phyloP scores from a whole-genome alignment of 2,797 vertebrate genomes.

The Molossus alvarezi region DNA sequence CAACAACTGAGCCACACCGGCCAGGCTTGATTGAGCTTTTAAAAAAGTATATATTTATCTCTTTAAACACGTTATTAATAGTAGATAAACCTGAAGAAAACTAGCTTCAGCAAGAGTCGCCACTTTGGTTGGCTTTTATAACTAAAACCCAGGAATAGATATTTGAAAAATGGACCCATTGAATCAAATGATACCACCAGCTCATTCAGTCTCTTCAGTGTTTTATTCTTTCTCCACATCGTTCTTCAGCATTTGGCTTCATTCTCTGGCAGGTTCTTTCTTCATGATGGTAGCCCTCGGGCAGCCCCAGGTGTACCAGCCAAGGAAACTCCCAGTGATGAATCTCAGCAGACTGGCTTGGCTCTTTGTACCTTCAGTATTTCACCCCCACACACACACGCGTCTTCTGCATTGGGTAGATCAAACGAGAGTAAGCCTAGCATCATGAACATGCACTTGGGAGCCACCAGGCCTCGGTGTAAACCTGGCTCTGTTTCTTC shows the following conservation, averaged over 20 bases:
- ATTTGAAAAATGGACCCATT: not conserved
- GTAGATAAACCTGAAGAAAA: not conserved
- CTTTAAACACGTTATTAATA: conserved; percentile 30
- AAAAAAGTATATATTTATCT: not conserved
- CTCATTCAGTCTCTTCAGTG: not conserved
- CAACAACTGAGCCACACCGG: too few relatives aligned
- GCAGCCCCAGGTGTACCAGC: not conserved
- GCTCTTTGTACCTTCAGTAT: not conserved
- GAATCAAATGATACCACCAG: not conserved
- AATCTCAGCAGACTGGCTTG: not conserved
- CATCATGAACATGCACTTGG: not conserved
- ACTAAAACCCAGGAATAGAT: not conserved
- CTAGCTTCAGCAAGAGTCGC: not conserved
- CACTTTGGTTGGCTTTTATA: not conserved
- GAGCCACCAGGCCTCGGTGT: not conserved
- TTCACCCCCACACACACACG: not conserved
- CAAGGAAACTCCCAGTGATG: not conserved
- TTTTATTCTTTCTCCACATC: not conserved
- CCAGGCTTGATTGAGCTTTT: not conserved
- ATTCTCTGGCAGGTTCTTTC: not conserved
- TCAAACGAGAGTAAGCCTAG: not conserved
- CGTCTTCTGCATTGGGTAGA: not conserved
- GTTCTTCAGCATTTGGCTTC: conserved; percentile 12
- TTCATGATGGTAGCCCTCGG: not conserved
- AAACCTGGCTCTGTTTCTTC: not conserved